Conservation (phyloP, 64 coral and sea anemone genomes). For the Trachythela sp. region DNA sequence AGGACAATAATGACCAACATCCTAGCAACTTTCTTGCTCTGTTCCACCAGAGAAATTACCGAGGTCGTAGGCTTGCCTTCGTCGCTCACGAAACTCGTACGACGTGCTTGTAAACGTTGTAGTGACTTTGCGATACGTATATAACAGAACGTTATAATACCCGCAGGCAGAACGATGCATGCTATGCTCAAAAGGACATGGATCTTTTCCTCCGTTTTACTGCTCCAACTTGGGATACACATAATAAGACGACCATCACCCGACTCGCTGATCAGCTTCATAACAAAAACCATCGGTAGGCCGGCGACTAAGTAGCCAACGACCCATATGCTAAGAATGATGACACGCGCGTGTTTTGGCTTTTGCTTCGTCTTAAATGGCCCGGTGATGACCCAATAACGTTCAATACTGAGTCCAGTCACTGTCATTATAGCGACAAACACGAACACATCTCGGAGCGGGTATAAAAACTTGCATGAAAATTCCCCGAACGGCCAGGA, state of each 20-base stretch:
- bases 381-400: conserved; percentile 13
- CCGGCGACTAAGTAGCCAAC: neutral
- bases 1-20: conserved; percentile 5
- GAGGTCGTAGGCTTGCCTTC: neutral
- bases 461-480: conserved; percentile 7
- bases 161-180: neutral
- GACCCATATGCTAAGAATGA: conserved; percentile 11
- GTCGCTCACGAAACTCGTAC: neutral
- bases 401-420: conserved; percentile 1
- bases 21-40: conserved; percentile 14
- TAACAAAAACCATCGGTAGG: conserved; percentile 4
- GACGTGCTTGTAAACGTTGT: neutral
- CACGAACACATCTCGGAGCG: conserved; percentile 2
- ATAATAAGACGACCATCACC: neutral
- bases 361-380: conserved; percentile 19
- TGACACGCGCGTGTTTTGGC: conserved; percentile 4
- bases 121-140: neutral
- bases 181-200: neutral
- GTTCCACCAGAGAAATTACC: neutral
- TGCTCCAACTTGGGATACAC: neutral
- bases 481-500: conserved; percentile 14
- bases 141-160: conserved; percentile 17
- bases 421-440: neutral
- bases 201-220: neutral
- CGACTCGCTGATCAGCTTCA: neutral